phyloP scores from a whole-genome alignment of 92 coral and sea anemone species.

The Paramuricea clavata region DNA sequence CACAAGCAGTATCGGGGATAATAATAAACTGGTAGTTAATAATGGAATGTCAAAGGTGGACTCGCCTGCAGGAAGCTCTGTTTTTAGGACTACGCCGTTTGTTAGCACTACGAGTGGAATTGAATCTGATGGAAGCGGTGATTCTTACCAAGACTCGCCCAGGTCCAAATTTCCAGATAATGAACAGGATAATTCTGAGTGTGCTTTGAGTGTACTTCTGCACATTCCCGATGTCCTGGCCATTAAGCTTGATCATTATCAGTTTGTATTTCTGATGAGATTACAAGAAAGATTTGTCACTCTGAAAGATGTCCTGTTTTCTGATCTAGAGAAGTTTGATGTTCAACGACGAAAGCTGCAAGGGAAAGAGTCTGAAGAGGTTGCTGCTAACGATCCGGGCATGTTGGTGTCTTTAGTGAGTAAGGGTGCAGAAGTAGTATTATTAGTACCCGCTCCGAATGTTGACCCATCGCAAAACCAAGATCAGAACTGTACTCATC shows the following conservation, averaged over 20 bases:
- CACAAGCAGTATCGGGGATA: neutral
- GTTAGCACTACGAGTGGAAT: constrained; percentile 17
- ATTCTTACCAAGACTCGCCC: constrained; percentile 28
- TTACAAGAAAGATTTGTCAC: constrained; percentile 86
- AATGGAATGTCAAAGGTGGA: neutral
- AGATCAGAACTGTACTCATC: constrained; percentile 61
- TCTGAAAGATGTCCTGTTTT: constrained; percentile 60
- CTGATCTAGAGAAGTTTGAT: constrained; percentile 67
- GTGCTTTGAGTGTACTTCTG: constrained; percentile 75
- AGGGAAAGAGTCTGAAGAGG: constrained; percentile 2
- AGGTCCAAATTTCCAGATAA: constrained; percentile 18
- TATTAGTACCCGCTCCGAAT: constrained; percentile 84
- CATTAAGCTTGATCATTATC: constrained; percentile 89
- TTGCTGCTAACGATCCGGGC: constrained; percentile 51
- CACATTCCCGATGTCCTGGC: constrained; percentile 69
- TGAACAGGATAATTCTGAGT: constrained; percentile 9
- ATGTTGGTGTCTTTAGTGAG: constrained; percentile 79
- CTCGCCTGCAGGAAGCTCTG: neutral
- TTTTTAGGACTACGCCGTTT: neutral
- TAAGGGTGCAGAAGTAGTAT: constrained; percentile 76
- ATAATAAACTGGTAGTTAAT: neutral
- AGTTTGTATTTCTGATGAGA: constrained; percentile 87
- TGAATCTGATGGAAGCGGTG: constrained; percentile 29
- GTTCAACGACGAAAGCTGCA: constrained; percentile 51
- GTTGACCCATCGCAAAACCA: constrained; percentile 63